These are phyloP conservation scores for Forbesichthys papilliferus DNA, from an alignment of 2,113 vertebrate species.

Conservation along the genomic window DNA sequence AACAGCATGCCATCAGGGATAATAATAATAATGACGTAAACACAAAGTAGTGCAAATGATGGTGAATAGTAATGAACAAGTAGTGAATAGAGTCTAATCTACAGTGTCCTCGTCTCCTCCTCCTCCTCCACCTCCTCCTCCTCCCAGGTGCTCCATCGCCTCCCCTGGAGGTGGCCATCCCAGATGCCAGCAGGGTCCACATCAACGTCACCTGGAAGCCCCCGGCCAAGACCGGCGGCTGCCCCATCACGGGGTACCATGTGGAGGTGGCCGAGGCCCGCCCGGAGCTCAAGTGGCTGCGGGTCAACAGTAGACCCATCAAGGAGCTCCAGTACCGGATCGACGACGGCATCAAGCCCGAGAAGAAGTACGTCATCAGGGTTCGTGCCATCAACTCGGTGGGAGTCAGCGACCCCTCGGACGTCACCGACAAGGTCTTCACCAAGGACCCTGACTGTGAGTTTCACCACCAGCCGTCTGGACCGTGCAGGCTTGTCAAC, in stretches of 20 bases:
- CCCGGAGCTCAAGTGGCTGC: conserved; percentile 94
- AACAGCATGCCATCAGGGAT: no score
- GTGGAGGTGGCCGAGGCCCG: conserved; percentile 93
- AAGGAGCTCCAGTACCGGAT: conserved; percentile 92
- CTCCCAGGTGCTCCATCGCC: conserved; percentile 88
- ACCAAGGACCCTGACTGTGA: conserved; percentile 98
- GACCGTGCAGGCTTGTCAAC: no score
- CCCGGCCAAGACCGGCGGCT: conserved; percentile 91
- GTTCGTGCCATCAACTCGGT: conserved; percentile 93
- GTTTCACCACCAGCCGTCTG: conserved; percentile 37
- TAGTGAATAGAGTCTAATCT: background rate
- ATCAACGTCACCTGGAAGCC: conserved; percentile 93
- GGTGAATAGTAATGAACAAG: no score
- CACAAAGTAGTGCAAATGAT: no score
- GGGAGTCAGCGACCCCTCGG: conserved; percentile 92
- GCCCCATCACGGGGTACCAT: conserved; percentile 92
- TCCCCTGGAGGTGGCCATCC: conserved; percentile 86
- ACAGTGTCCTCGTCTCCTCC: background rate
- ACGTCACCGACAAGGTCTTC: conserved; percentile 90
- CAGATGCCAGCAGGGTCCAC: conserved; percentile 89
- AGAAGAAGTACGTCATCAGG: conserved; percentile 93
- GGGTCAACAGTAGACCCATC: conserved; percentile 91
- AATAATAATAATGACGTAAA: no score
- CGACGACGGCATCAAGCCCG: conserved; percentile 91
- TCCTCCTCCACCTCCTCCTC: conserved; percentile 10